Evolutionary conservation across 2,888 invertebrate species (phyloP).

Genomic region (Luperina nickerlii): DNA sequence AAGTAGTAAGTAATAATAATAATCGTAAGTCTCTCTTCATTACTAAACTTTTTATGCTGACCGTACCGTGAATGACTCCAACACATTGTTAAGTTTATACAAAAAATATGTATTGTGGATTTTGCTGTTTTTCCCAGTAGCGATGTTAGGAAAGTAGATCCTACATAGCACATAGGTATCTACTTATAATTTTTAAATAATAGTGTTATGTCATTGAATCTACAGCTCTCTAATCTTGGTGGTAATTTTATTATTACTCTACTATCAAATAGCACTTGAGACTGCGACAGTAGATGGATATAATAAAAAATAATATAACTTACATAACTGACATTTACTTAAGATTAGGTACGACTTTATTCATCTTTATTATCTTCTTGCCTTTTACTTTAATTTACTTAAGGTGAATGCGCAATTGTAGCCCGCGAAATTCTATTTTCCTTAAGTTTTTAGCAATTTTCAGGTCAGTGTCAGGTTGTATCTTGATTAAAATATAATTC

Average conservation of each 20-base stretch:
- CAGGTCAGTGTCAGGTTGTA: no score
- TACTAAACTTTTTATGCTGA: not conserved
- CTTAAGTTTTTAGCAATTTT: no score
- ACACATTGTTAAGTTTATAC: not conserved
- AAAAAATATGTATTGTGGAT: not conserved
- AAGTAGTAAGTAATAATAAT: no score
- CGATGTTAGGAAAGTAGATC: not conserved
- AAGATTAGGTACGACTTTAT: no score
- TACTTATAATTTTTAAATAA: not conserved
- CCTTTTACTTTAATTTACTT: no score
- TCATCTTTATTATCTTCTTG: no score
- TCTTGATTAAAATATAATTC: no score
- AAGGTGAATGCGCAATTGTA: no score
- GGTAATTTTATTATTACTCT: not conserved
- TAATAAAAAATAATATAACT: not conserved
- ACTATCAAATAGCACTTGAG: constrained; percentile 1
- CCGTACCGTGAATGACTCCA: not conserved
- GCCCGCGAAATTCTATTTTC: no score
- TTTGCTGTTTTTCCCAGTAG: constrained; percentile 9
- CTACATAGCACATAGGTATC: not conserved
- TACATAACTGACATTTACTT: not conserved
- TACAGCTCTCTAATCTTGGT: not conserved
- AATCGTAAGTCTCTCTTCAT: no score
- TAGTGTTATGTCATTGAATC: not conserved
- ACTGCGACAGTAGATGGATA: not conserved